Base-by-base conservation (phyloP, 2,888 invertebrate genomes). In the Thereva nobilitata region DNA sequence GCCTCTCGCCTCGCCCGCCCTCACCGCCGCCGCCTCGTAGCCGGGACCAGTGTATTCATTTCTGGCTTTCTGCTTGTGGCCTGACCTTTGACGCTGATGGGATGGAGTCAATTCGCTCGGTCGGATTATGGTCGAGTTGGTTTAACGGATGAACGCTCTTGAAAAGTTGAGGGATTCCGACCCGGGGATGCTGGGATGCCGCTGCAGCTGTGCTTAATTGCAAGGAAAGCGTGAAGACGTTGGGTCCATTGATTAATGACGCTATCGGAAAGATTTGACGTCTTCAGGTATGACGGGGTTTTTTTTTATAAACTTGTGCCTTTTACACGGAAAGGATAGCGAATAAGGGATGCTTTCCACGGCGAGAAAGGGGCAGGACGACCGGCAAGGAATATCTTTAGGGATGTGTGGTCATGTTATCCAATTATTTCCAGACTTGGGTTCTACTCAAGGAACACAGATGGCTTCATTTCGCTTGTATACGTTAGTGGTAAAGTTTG, bases 171-270 rank as follows among this genome's bases (percentile, higher is more conserved):
- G 50, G 42, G 61, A 61, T 61, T 41, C 55, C n/a, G 10, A 40
- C 50, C 40, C 35, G 41, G 61, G 42, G 41, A 50, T 61, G 23
- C 23, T 23, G 23, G 23, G 23, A 23, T 61, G 50, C 41, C 61
- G 50, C 50, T 61, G 61, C 61, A 49, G 61, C 49, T 61, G 61
- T 61, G 61, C 61, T 61, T 61, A 61, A 61, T 61, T 61, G 61
- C 61, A 61, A 61, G 49, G 34, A 40, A 49, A 38, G 50, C 40
- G 61, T 35, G 9, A 23, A 12, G 35, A 10, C 35, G 50, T 50
- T 50, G 50, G 23, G 23, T 23, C 23, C 23, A 23, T 23, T 23
- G 23, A 23, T 23, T 23, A 23, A 23, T 23, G 23, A 23, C 23
- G 23, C 23, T 23, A 23, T 23, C 23, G 23, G 23, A 23, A 23